Evolutionary conservation across 2,888 invertebrate species (phyloP).

Genomic region (Anthrax anthrax): DNA sequence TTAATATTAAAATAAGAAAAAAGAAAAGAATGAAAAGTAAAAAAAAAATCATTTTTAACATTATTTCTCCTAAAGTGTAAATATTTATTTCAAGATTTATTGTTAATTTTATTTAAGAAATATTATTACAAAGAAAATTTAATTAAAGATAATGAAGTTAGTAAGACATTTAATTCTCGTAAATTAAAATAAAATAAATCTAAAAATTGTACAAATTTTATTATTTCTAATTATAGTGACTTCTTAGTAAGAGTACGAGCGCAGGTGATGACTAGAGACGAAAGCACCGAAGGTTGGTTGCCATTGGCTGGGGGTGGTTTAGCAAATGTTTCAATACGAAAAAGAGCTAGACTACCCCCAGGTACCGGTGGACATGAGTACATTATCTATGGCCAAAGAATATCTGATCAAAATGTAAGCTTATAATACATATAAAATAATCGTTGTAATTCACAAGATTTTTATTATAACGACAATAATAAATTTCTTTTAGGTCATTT

Average conservation of each 20-base stretch:
- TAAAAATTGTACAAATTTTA: not conserved
- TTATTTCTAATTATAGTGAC: constrained; percentile 48
- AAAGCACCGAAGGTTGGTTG: constrained; percentile 92
- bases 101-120: too few relatives aligned
- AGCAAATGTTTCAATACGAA: constrained; percentile 82
- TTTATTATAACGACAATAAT: not conserved
- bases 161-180: too few relatives aligned
- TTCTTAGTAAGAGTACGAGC: constrained; percentile 94
- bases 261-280: constrained; percentile 98
- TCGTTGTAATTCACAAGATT: not conserved
- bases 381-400: constrained; percentile 82
- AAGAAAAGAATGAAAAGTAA: not conserved
- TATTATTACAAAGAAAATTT: too few relatives aligned
- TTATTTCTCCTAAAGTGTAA: too few relatives aligned
- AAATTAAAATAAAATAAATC: too few relatives aligned
- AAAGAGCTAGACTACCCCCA: constrained; percentile 46
- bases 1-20: not conserved
- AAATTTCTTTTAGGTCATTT: constrained; percentile 53
- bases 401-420: constrained; percentile 82
- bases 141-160: too few relatives aligned
- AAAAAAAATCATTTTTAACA: too few relatives aligned
- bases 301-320: constrained; percentile 88
- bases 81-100: too few relatives aligned
- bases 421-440: too few relatives aligned
- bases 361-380: constrained; percentile 60